Base-by-base conservation (phyloP, 1,140 invertebrate species). In the Lepidotrigona ventralis region DNA sequence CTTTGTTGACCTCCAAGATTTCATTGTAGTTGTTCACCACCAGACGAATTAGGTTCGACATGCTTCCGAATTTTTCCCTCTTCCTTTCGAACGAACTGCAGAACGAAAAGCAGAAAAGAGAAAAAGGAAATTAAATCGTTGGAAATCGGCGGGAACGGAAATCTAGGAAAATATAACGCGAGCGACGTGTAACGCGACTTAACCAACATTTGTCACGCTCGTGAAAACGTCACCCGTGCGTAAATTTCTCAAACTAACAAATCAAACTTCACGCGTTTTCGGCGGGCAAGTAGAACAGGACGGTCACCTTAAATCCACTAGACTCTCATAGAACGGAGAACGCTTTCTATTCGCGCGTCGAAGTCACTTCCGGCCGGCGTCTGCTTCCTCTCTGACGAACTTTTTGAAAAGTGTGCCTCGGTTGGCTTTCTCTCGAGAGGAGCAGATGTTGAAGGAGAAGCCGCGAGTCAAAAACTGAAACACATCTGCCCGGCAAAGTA, bases 1-100 rank as follows among this genome's bases (percentile, higher is more conserved):
- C 95, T 94, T 92, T 94, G 73, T 93, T 93, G 1, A 89, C 86
- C 81, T 95, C 91, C 84, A 95, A 68, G 70, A 95, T 91, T 86
- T 96, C 95, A 85, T 95, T 94, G 90, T 95, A 95, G 86, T 95
- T 95, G 83, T 92, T 94, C 69, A 95, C 92, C 8, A 95, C 91
- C 58, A 91, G 84, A 83, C 90, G 92, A 85, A 95, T 93, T 51
- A 95, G 63, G 26, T 91, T 94, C 56, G 94, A 85, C 95, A 95
- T 95, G 75, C 68, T 89, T 79, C 2, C 21, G 8, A 33, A 39
- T 70, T 53, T n/a, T 1, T 21, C 5, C 3, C 1, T 12, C 9
- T n/a, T 53, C 17, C 4, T 71, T 29, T 53, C 6, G 6, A n/a
- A 78, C 15, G 12, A 74, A 66, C 39, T 21, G 33, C 12, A 17